Evolutionary conservation across 1,140 invertebrate genomes (phyloP).

Genomic region (Saxidomus purpurata): DNA sequence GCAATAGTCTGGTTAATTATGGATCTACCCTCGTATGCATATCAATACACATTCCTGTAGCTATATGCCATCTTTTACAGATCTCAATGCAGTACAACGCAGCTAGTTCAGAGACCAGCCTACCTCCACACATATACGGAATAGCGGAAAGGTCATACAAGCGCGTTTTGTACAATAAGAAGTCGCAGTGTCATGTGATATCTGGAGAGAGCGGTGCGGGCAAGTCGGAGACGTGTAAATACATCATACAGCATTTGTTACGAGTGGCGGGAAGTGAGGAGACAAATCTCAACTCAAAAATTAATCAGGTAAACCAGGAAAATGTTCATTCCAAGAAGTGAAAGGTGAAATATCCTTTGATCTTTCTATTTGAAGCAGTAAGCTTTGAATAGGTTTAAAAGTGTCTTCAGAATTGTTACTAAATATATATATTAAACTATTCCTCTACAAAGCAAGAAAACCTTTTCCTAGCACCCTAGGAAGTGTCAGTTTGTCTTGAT

Average conservation of each 20-base stretch:
- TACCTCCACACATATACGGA: conserved; percentile 94
- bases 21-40: no score
- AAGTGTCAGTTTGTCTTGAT: no score
- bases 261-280: conserved; percentile 73
- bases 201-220: conserved; percentile 99
- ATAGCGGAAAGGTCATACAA: conserved; percentile 92
- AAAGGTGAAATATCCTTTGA: no score
- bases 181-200: conserved; percentile 84
- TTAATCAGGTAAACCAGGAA: conserved; percentile 81
- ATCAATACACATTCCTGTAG: no score
- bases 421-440: no score
- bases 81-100: conserved; percentile 75
- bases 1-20: no score
- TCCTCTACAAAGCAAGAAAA: no score
- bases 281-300: conserved; percentile 75
- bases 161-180: conserved; percentile 92
- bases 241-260: conserved; percentile 78
- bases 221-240: conserved; percentile 93
- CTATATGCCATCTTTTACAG: conserved; percentile 72
- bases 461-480: no score
- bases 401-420: no score
- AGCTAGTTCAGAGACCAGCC: conserved; percentile 74
- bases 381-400: no score
- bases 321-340: no score
- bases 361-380: no score